Percentiles rank a stretch among this genome's conserved stretches.
These are phyloP conservation scores for Tragelaphus eurycerus DNA, from an alignment of 2,797 vertebrate genomes.

Conservation along the genomic window DNA sequence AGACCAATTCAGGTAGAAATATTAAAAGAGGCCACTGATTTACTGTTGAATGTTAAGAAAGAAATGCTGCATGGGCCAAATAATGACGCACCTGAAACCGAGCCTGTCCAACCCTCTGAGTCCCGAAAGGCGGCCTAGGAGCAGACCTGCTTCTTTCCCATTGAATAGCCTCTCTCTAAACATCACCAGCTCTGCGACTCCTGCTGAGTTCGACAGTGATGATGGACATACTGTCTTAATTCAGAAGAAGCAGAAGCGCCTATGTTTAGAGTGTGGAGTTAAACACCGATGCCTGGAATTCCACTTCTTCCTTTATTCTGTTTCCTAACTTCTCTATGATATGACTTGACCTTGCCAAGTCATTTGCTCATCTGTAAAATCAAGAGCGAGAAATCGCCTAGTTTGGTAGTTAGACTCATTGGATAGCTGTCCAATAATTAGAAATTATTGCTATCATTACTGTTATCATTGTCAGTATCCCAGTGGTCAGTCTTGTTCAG, in stretches of 20 bases:
- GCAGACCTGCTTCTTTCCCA: not conserved
- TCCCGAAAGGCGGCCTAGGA: rapidly evolving
- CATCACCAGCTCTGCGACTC: not conserved
- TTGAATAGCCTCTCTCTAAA: not conserved
- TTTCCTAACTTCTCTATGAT: not conserved
- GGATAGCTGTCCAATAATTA: not conserved
- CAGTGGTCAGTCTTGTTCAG: not conserved
- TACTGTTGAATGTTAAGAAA: not conserved
- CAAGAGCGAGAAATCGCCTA: not conserved
- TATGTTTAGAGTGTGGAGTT: not conserved
- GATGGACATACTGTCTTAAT: not conserved
- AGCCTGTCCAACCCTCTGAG: not conserved
- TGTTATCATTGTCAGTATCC: too few species aligned
- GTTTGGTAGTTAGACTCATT: not conserved
- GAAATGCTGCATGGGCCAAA: not conserved
- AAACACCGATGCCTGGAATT: too few species aligned
- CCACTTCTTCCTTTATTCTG: not conserved
- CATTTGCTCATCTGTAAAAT: not conserved
- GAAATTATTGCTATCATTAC: not conserved
- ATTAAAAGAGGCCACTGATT: not conserved
- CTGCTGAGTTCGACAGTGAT: rapidly evolving
- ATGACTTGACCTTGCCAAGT: not conserved
- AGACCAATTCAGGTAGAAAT: not conserved
- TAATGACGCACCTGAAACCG: rapidly evolving
- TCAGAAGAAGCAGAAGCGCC: not conserved